Evolutionary conservation across 2,888 invertebrate species (phyloP).

Genomic region (Andrena marginata): DNA sequence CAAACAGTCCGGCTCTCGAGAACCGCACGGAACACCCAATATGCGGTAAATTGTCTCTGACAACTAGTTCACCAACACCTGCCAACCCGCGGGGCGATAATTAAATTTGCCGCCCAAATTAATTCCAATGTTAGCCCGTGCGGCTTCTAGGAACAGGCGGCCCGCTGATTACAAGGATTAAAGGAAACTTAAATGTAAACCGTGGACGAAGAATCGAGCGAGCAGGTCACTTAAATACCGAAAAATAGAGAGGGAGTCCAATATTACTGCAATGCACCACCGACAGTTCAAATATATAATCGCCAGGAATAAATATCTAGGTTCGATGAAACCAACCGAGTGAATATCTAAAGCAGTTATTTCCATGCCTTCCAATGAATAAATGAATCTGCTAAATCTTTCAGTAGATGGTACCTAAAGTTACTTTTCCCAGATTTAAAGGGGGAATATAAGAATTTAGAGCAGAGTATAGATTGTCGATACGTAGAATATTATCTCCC

Average conservation of each 20-base stretch:
- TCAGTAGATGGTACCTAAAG: no score
- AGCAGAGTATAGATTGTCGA: background rate
- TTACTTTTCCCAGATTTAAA: no score
- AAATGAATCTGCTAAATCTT: background rate
- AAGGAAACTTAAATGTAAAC: background rate
- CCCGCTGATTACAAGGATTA: conserved; percentile 48
- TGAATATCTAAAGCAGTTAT: no score
- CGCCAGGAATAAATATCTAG: background rate
- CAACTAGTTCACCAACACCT: conserved; percentile 63
- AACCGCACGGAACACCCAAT: conserved; percentile 54
- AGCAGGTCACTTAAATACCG: background rate
- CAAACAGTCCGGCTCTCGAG: conserved; percentile 51
- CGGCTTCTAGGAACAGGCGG: conserved; percentile 40
- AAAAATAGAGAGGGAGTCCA: background rate
- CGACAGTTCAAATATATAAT: no score
- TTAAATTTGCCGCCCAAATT: conserved; percentile 61
- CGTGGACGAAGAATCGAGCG: background rate
- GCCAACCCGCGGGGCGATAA: conserved; percentile 52
- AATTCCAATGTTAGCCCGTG: conserved; percentile 49
- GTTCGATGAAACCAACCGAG: background rate
- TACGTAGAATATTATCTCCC: background rate
- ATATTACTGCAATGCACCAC: no score
- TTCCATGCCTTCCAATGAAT: background rate
- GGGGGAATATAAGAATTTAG: background rate
- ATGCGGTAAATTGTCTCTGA: conserved; percentile 64